Conservation (phyloP, 2,888 invertebrate species). For the Cenopis cana region DNA sequence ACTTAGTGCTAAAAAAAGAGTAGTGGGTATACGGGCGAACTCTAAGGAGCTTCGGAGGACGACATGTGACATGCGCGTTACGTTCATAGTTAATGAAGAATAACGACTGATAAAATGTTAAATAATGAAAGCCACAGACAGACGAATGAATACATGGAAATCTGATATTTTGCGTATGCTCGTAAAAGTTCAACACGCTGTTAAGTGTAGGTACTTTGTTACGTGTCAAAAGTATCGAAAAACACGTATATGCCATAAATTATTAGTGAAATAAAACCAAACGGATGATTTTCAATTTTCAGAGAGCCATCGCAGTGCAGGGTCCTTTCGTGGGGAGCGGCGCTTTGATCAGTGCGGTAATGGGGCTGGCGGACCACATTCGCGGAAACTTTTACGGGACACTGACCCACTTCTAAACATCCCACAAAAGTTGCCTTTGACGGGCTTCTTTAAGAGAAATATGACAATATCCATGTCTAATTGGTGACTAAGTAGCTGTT, state of each 20-base stretch:
- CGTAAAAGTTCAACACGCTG: no score
- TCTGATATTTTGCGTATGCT: no score
- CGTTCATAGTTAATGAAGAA: no score
- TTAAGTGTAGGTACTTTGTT: background rate
- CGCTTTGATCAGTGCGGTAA: constrained; percentile 76
- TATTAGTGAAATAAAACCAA: constrained; percentile 57
- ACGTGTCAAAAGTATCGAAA: background rate
- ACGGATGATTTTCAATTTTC: constrained; percentile 65
- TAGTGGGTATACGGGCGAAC: background rate
- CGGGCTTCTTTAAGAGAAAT: constrained; percentile 60
- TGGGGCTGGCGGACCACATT: constrained; percentile 69
- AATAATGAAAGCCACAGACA: no score
- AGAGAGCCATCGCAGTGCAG: constrained; percentile 61
- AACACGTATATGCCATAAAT: constrained; percentile 11
- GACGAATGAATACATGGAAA: no score
- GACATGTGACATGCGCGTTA: background rate
- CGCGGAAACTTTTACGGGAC: constrained; percentile 81
- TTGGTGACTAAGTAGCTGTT: constrained; percentile 17
- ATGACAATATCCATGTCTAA: constrained; percentile 30
- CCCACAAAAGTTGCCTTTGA: constrained; percentile 65
- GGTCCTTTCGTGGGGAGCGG: constrained; percentile 62
- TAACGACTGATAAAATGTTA: no score
- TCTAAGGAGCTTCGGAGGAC: background rate
- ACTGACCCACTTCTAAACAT: constrained; percentile 76
- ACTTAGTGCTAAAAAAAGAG: no score